Evolutionary conservation across 2,888 invertebrate species (phyloP), one percentile per base, ranked within the genome.

Genomic region (Neoitamus cyanurus): DNA sequence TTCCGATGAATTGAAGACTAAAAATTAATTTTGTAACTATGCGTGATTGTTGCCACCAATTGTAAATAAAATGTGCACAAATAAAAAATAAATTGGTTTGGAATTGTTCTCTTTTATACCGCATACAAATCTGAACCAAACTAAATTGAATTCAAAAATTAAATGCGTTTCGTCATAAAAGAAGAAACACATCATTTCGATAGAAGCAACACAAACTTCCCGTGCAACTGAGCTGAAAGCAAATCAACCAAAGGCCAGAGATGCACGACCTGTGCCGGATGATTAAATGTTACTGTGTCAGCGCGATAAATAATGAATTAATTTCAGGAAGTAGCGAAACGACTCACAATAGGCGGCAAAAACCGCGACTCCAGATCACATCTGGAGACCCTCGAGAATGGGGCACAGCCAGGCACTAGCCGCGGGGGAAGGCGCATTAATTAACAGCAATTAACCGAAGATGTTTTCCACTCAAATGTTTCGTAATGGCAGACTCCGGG

Each of bases 361-460:
- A 36, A 36, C 34, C 20, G 15, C 20, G 20, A 72, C 30, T 72
- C 7, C n/a, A 73, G 73, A 73, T 0, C 37, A 73, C 73, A 73
- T 36, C 15, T 20, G 34, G 11, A 20, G 30, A 28, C 34, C n/a
- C 11, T 20, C 73, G n/a, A 20, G 58, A 58, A 58, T 25, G 58
- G 9, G 9, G 58, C 20, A 7, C 25, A 58, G 58, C 9, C 58
- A 9, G 58, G 25, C 58, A 25, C 15, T 28, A 75, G 75, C 20
- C 75, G 42, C 75, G 42, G 42, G 75, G 75, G 42, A 20, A 42
- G 75, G 42, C 25, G 58, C 78, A 58, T 58, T 80, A 80, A 80
- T 80, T 80, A 80, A 80, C 58, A 20, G 7, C 78, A 80, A 80
- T 80, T 80, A 80, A 48, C 78, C 58, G 58, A 58, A 80, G 78